These are phyloP conservation scores for Lampris incognitus DNA, from an alignment of 2,113 vertebrate genomes.

Conservation along the genomic window DNA sequence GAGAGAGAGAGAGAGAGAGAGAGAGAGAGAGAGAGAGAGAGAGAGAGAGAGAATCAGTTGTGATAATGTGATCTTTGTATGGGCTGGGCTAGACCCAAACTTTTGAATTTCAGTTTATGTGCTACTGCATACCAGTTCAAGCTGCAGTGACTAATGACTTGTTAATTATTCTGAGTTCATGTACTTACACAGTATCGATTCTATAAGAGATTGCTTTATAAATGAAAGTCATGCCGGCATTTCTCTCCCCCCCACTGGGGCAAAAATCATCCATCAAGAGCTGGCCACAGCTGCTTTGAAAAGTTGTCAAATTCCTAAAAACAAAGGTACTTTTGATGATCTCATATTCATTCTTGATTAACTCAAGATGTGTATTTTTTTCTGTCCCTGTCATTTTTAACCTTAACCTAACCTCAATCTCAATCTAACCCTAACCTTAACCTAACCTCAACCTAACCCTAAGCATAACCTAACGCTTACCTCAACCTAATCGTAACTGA, in stretches of 20 bases:
- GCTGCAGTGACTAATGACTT: slow-evolving; percentile 16
- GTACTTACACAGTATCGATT: slow-evolving; percentile 54
- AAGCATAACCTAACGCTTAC: no score
- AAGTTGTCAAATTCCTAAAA: not conserved
- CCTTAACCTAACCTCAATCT: no score
- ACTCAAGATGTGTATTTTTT: not conserved
- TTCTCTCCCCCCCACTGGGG: not conserved
- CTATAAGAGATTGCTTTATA: slow-evolving; percentile 41
- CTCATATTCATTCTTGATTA: slow-evolving; percentile 17
- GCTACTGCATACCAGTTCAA: slow-evolving; percentile 35
- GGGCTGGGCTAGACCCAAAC: slow-evolving; percentile 12
- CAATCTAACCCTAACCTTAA: no score
- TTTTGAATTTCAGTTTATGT: slow-evolving; percentile 23
- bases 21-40: not conserved
- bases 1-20: not conserved
- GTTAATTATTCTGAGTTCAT: slow-evolving; percentile 62
- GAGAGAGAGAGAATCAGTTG: slow-evolving; percentile 9
- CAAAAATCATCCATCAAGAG: slow-evolving; percentile 16
- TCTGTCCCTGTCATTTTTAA: not conserved
- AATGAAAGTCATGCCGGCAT: slow-evolving; percentile 18
- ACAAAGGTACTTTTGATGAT: slow-evolving; percentile 3
- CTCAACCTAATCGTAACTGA: no score
- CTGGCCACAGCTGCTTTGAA: not conserved
- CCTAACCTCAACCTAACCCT: no score
- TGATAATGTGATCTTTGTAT: slow-evolving; percentile 35